Evolutionary conservation across 2,113 vertebrate genomes (phyloP).

Genomic region (Tauraco erythrolophus): DNA sequence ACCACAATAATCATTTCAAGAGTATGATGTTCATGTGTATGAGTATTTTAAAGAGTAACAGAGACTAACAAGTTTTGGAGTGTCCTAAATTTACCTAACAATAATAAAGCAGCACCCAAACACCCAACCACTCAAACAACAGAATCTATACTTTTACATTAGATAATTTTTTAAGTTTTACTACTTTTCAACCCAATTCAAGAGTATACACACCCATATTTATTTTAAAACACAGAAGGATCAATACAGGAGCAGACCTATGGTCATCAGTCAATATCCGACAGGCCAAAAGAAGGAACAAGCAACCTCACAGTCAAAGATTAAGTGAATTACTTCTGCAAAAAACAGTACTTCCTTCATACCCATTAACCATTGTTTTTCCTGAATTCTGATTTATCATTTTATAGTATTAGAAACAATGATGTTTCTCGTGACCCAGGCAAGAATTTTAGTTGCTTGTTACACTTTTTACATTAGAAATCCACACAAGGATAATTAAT

Average conservation of each 20-base stretch:
- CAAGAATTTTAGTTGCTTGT: not conserved
- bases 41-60: not conserved
- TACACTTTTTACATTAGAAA: not conserved
- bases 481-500: too few species aligned
- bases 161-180: not conserved
- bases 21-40: not conserved
- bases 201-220: not conserved
- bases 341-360: not conserved
- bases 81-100: not conserved
- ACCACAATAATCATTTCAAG: not conserved
- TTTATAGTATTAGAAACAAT: not conserved
- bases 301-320: not conserved
- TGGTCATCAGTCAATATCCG: not conserved
- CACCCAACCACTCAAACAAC: not conserved
- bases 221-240: not conserved
- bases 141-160: not conserved
- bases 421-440: fast-evolving
- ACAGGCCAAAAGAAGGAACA: not conserved
- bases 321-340: not conserved
- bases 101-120: not conserved
- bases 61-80: not conserved
- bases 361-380: not conserved
- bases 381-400: not conserved
- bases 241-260: not conserved
- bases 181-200: not conserved